Conservation (phyloP, 2,797 vertebrate species). For the Sebastes kiyomatsui region DNA sequence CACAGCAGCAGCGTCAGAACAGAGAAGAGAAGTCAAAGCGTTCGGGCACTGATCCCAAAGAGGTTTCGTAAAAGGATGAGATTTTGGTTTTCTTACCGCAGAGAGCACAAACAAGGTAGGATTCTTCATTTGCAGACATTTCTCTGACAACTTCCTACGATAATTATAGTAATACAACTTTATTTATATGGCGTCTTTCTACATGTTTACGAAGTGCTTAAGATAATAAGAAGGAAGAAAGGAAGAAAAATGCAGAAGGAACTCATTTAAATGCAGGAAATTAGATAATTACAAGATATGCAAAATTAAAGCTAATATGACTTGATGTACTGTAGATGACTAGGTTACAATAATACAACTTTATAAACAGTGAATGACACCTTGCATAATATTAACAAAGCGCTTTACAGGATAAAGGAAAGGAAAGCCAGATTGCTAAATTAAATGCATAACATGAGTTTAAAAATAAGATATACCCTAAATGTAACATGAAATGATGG, state of each 20-base stretch:
- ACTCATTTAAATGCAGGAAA: neutral
- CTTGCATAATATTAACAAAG: neutral
- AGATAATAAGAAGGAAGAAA: neutral
- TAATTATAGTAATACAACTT: neutral
- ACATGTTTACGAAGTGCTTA: neutral
- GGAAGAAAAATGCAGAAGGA: neutral
- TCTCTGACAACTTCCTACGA: neutral
- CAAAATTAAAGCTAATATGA: neutral
- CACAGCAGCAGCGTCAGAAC: conserved; percentile 7
- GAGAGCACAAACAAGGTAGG: conserved; percentile 66
- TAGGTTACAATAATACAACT: neutral
- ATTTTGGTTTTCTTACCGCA: conserved; percentile 55
- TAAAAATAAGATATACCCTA: neutral
- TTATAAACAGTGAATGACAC: neutral
- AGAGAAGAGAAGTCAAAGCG: neutral
- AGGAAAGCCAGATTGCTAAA: neutral
- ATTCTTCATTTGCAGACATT: neutral
- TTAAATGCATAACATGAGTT: neutral
- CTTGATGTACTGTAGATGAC: neutral
- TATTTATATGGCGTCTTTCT: neutral
- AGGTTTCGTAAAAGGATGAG: conserved; percentile 46
- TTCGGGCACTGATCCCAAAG: neutral
- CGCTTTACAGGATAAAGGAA: neutral
- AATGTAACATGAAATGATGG: neutral
- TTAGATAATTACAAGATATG: neutral